Evolutionary conservation across 2,888 invertebrate species (phyloP).

Genomic region (Eumacrocentrus americanus): DNA sequence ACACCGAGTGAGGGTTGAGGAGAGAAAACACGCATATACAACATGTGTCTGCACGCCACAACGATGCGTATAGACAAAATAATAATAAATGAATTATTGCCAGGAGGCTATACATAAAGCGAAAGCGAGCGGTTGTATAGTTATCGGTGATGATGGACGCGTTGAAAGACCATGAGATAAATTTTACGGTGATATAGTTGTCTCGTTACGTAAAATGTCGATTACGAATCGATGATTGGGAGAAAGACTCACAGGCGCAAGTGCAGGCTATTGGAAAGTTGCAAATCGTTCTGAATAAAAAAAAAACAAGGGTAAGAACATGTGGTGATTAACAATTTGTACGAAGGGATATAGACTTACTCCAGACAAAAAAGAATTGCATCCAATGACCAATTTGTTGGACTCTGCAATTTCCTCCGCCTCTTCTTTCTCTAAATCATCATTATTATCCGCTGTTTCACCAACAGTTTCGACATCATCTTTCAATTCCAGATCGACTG

Average conservation of each 20-base stretch:
- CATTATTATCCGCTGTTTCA: slow-evolving; percentile 10
- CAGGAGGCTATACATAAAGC: slow-evolving; percentile 6
- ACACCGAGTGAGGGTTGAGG: background rate
- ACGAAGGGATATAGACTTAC: slow-evolving; percentile 27
- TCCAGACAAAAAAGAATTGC: slow-evolving; percentile 15
- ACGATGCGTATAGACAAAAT: slow-evolving; percentile 8
- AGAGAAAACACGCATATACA: slow-evolving; percentile 11
- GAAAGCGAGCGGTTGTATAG: slow-evolving; percentile 7
- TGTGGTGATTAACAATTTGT: too few species aligned
- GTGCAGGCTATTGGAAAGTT: slow-evolving; percentile 13
- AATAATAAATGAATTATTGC: slow-evolving; percentile 21
- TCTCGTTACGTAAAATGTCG: slow-evolving; percentile 19
- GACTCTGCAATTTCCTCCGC: too few species aligned
- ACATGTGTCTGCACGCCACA: background rate
- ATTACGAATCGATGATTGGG: slow-evolving; percentile 17
- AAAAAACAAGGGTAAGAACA: too few species aligned
- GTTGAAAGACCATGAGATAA: slow-evolving; percentile 15
- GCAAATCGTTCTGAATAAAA: slow-evolving; percentile 3
- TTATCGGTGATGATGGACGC: slow-evolving; percentile 18
- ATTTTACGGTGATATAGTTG: slow-evolving; percentile 21
- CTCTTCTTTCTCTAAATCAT: too few species aligned
- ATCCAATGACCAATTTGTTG: slow-evolving; percentile 10
- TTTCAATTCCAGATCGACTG: slow-evolving; percentile 14
- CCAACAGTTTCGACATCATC: background rate
- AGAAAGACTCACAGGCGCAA: slow-evolving; percentile 9